Percentiles rank a stretch among this genome's conserved stretches.
Conservation (phyloP, 2,888 invertebrate species). For the Drosophila nr. perissopoda region DNA sequence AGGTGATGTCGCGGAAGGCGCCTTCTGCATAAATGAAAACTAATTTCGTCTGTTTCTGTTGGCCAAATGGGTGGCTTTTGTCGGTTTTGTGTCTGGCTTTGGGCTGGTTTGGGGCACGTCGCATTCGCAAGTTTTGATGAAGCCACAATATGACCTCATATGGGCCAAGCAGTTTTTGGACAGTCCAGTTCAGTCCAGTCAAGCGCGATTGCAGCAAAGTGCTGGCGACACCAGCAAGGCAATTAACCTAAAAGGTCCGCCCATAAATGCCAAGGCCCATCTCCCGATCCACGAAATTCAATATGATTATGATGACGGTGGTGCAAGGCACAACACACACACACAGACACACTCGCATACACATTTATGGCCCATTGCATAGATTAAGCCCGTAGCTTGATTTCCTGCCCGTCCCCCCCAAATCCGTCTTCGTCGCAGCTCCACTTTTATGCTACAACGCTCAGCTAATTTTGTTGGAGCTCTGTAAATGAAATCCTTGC, state of each 20-base stretch:
- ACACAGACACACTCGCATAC: neutral
- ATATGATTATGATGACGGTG: slow-evolving; percentile 41
- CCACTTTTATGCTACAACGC: slow-evolving; percentile 10
- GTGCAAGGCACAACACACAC: neutral
- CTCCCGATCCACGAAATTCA: slow-evolving; percentile 53
- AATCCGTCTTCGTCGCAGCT: neutral
- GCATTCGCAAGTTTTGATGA: slow-evolving; percentile 26
- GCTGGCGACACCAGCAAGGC: slow-evolving; percentile 40
- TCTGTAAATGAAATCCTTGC: slow-evolving; percentile 54
- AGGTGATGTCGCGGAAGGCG: slow-evolving; percentile 37
- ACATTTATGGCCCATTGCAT: slow-evolving; percentile 8
- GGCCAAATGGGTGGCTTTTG: neutral
- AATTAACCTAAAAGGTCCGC: slow-evolving; percentile 83
- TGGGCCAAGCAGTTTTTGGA: slow-evolving; percentile 19
- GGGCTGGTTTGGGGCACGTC: slow-evolving; percentile 9
- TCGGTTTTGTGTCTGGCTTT: neutral
- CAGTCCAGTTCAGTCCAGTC: slow-evolving; percentile 4
- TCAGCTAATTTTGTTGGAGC: slow-evolving; percentile 39
- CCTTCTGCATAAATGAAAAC: slow-evolving; percentile 60
- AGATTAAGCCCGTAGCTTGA: slow-evolving; percentile 31
- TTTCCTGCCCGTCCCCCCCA: slow-evolving; percentile 9
- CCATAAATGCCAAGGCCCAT: slow-evolving; percentile 55
- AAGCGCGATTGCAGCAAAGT: slow-evolving; percentile 39
- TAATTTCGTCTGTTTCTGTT: slow-evolving; percentile 55
- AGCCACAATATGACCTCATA: slow-evolving; percentile 72